These are phyloP conservation scores for Geothlypis trichas DNA, from an alignment of 2,113 vertebrate species.

Conservation along the genomic window DNA sequence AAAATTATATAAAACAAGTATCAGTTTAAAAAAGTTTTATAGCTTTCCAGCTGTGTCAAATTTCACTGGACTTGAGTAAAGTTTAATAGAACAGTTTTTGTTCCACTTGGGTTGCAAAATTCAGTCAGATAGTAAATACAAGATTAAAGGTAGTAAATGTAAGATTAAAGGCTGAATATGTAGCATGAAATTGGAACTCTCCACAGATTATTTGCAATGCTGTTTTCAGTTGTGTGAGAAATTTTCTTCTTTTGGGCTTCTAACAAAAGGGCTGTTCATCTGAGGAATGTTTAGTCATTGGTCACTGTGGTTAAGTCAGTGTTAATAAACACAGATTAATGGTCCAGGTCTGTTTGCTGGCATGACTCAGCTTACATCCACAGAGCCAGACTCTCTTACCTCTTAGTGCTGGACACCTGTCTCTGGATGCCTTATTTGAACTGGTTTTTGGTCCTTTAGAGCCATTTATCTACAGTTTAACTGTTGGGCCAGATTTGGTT, in stretches of 20 bases:
- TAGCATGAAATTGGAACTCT: neutral
- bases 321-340: neutral
- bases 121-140: neutral
- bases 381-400: neutral
- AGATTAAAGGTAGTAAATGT: neutral
- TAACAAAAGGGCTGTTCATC: neutral
- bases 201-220: neutral
- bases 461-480: neutral
- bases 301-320: neutral
- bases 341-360: neutral
- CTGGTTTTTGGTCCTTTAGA: neutral
- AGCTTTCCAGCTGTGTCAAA: neutral
- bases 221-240: neutral
- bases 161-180: neutral
- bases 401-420: neutral
- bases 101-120: neutral
- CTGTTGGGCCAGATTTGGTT: neutral
- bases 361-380: neutral
- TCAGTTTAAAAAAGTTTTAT: neutral
- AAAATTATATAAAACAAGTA: neutral
- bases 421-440: neutral
- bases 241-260: neutral
- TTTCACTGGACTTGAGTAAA: neutral
- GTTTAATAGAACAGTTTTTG: neutral
- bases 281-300: neutral